Evolutionary conservation across 2,113 vertebrate genomes (phyloP).

Genomic region (Amblyornis subalaris): DNA sequence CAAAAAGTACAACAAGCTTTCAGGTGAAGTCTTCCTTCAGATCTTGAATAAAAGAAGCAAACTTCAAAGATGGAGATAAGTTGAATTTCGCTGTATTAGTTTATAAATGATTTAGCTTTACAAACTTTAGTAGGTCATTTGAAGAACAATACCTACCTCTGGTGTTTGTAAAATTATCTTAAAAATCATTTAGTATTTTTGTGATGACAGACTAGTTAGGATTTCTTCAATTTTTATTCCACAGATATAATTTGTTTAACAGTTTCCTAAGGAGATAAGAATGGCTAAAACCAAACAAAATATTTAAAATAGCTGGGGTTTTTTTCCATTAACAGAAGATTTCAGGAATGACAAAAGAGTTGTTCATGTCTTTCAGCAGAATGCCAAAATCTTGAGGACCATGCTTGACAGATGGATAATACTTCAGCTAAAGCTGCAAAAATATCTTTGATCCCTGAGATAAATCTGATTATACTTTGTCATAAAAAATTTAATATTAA

Average conservation of each 20-base stretch:
- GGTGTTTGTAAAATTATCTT: background rate
- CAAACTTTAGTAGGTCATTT: conserved; percentile 40
- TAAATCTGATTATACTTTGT: background rate
- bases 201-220: background rate
- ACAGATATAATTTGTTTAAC: background rate
- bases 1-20: background rate
- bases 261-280: background rate
- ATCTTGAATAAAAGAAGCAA: conserved; percentile 11
- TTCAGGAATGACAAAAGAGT: background rate
- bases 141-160: background rate
- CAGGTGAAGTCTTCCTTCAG: conserved; percentile 8
- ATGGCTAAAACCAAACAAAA: background rate
- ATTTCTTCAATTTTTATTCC: background rate
- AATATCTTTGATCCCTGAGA: background rate
- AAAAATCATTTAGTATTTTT: background rate
- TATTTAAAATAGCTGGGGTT: background rate
- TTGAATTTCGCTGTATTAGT: conserved; percentile 9
- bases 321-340: background rate
- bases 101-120: conserved; percentile 26
- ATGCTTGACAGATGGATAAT: background rate
- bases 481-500: background rate
- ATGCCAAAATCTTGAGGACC: background rate
- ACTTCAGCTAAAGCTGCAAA: background rate
- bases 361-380: background rate
- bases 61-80: conserved; percentile 24